These are phyloP conservation scores for Alfaro cultratus DNA, from an alignment of 2,797 vertebrate genomes.

Conservation along the genomic window DNA sequence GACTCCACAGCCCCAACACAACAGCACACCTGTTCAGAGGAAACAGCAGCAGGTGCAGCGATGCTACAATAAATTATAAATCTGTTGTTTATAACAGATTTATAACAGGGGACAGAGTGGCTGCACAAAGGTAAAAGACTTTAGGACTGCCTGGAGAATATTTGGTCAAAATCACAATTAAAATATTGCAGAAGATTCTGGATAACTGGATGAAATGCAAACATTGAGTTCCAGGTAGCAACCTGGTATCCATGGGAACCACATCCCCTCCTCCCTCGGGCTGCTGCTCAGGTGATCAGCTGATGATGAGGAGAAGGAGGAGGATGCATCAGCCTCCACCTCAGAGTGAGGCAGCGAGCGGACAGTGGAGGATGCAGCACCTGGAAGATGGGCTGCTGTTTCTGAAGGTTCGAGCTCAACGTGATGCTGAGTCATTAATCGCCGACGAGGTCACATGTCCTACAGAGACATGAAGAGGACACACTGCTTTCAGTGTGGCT, in stretches of 20 bases:
- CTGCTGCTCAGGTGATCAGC: slow-evolving; percentile 84
- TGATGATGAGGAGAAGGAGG: slow-evolving; percentile 11
- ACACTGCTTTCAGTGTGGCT: neutral
- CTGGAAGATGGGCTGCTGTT: slow-evolving; percentile 19
- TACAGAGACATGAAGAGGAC: neutral
- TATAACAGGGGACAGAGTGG: neutral
- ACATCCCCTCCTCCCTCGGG: slow-evolving; percentile 34
- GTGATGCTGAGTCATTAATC: neutral
- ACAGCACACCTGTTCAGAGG: slow-evolving; percentile 2
- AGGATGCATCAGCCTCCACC: slow-evolving; percentile 23
- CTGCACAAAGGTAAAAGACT: neutral
- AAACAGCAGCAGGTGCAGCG: neutral
- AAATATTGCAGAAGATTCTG: neutral
- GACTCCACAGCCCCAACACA: neutral
- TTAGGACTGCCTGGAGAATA: neutral
- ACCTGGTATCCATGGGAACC: slow-evolving; percentile 80
- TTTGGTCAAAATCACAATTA: neutral
- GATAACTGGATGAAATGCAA: neutral
- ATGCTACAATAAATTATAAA: neutral
- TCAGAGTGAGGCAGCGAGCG: slow-evolving; percentile 39
- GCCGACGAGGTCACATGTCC: neutral
- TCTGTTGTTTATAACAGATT: neutral
- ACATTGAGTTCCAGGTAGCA: slow-evolving; percentile 62
- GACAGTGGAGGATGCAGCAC: slow-evolving; percentile 39
- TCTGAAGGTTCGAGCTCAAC: neutral